phyloP scores from a whole-genome alignment of 2,888 invertebrate species.

The Apeira syringaria region DNA sequence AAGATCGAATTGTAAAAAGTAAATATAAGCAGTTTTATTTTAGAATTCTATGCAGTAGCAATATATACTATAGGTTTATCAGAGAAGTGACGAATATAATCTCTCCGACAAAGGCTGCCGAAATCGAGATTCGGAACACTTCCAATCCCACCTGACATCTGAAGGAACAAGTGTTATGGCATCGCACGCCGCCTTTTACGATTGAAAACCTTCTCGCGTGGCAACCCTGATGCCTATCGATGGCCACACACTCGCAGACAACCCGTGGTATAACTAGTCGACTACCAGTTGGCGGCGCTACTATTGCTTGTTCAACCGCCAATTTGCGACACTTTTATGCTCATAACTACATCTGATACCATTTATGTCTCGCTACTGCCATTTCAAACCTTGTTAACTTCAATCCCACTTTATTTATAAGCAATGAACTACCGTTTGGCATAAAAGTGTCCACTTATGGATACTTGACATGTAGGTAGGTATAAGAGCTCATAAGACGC shows the following conservation, averaged over 20 bases:
- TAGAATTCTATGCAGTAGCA: constrained; percentile 7
- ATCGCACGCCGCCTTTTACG: constrained; percentile 67
- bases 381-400: constrained; percentile 48
- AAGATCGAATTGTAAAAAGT: too few species aligned
- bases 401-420: constrained; percentile 37
- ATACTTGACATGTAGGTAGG: constrained; percentile 35
- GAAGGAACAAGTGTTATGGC: constrained; percentile 75
- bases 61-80: constrained; percentile 11
- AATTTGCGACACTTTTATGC: constrained; percentile 70
- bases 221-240: constrained; percentile 67
- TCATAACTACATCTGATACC: constrained; percentile 60
- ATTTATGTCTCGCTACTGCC: constrained; percentile 50
- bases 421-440: constrained; percentile 17
- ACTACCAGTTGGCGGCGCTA: constrained; percentile 43
- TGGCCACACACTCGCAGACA: constrained; percentile 63
- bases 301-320: constrained; percentile 34
- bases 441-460: constrained; percentile 12
- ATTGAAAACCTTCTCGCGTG: constrained; percentile 55
- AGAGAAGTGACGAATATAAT: constrained; percentile 45
- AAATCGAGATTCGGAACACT: constrained; percentile 33
- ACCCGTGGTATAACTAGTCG: constrained; percentile 59
- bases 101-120: constrained; percentile 51
- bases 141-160: constrained; percentile 65
- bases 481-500: constrained; percentile 49
- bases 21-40: too few species aligned